These are phyloP conservation scores for Spinibarbus caldwelli DNA, from an alignment of 2,797 vertebrate species.

Conservation along the genomic window DNA sequence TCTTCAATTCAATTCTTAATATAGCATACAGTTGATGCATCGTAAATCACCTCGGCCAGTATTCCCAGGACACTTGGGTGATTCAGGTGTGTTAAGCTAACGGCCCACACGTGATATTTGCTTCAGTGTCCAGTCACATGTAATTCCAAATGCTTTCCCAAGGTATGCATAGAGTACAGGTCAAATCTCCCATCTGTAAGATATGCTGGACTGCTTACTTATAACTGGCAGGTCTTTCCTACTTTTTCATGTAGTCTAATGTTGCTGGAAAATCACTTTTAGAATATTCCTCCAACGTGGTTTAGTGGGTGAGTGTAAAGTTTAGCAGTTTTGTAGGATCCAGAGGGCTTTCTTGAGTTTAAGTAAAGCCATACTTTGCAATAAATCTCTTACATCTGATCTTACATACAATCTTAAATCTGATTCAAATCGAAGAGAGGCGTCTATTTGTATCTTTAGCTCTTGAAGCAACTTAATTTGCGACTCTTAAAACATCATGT, in stretches of 20 bases:
- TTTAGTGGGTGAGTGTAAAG: not conserved
- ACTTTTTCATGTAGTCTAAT: not conserved
- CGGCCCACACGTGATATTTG: not conserved
- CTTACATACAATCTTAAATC: too few species aligned
- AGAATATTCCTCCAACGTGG: not conserved
- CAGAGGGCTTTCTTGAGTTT: not conserved
- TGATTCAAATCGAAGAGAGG: not conserved
- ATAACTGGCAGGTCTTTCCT: not conserved
- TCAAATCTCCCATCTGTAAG: not conserved
- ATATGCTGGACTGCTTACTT: not conserved
- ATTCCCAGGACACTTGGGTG: not conserved
- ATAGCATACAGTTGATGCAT: not conserved
- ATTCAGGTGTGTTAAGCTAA: slow-evolving; percentile 15
- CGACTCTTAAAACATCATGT: not conserved
- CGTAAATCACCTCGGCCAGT: not conserved
- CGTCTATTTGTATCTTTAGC: not conserved
- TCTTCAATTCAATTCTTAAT: not conserved
- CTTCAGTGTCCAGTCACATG: not conserved
- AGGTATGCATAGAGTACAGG: not conserved
- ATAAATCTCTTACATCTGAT: not conserved
- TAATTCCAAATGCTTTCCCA: not conserved
- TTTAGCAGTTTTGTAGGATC: not conserved
- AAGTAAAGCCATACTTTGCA: not conserved
- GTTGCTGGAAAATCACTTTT: not conserved
- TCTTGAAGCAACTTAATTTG: not conserved